These are phyloP conservation scores for Epinephelus moara DNA, from an alignment of 2,113 vertebrate species.

Conservation along the genomic window DNA sequence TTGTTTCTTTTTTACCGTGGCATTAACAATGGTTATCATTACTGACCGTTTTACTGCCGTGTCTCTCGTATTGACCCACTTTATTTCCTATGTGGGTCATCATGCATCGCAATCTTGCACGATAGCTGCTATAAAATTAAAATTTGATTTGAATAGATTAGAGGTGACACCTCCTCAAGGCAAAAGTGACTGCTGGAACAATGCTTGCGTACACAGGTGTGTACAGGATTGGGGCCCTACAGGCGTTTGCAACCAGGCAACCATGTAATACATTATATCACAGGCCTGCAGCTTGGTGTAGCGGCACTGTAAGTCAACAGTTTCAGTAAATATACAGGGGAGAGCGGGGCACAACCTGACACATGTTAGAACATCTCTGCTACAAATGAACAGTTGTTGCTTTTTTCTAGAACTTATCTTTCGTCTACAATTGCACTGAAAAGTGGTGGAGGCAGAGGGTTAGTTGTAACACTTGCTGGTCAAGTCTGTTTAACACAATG, in stretches of 20 bases:
- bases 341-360: too few species aligned
- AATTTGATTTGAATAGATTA: constrained; percentile 51
- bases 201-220: constrained; percentile 58
- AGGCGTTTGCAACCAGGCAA: constrained; percentile 31
- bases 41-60: not conserved
- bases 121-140: constrained; percentile 25
- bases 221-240: constrained; percentile 21
- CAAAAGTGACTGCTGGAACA: constrained; percentile 41
- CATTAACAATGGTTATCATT: not conserved
- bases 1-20: not conserved
- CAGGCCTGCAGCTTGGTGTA: not conserved
- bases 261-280: constrained; percentile 24
- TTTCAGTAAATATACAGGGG: too few species aligned
- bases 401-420: too few species aligned
- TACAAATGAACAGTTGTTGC: too few species aligned
- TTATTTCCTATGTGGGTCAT: not conserved
- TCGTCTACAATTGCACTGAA: too few species aligned
- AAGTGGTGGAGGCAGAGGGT: too few species aligned
- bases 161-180: constrained; percentile 39
- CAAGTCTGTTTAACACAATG: too few species aligned
- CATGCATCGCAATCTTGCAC: constrained; percentile 10
- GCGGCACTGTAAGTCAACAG: not conserved
- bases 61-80: not conserved
- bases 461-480: too few species aligned
- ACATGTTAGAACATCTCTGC: too few species aligned